Base-by-base conservation (phyloP, 2,888 invertebrate genomes). In the Scaptomyza reducta region DNA sequence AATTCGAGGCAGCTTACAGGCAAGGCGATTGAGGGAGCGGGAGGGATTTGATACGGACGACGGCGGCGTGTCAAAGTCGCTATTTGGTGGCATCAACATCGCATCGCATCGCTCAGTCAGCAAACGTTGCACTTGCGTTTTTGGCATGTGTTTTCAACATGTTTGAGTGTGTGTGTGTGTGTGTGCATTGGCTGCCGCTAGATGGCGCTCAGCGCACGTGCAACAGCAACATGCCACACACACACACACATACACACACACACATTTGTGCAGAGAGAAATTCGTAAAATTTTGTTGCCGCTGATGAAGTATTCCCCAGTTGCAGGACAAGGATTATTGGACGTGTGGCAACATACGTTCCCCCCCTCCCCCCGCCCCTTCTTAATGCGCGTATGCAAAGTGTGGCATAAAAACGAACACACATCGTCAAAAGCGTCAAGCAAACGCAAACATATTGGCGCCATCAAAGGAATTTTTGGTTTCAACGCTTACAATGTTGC, bases 261-360 rank as follows among this genome's bases (percentile, higher is more conserved):
- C 51, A 59, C 51, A 62, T 16, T 25, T 42, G 18, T 46, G 75
- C 61, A 64, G 71, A 57, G 69, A 57, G 83, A 87, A 89, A 88
- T 89, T 89, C 89, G 89, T 88, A 88, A 89, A 89, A 87, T 89
- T 89, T 87, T 86, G 89, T 91, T 90, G 79, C 89, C 89, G 85
- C 89, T 89, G 87, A 90, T 90, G 88, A 90, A 88, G 87, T 90
- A 91, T 90, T 90, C 91, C 91, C 91, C 77, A 74, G 90, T 66
- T 85, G 76, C 83, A 88, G 87, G 81, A 89, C 89, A 89, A 88
- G 89, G 89, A 89, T 89, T 89, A 89, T 82, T 89, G 88, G 89
- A 85, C 89, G 89, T 89, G 88, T 77, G 79, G 80, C 77, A 77
- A 65, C 70, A 49, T 61, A 58, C 65, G 67, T 59, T 61, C 31